Evolutionary conservation across 1,140 invertebrate species (phyloP).

Genomic region (Vanessa atalanta): DNA sequence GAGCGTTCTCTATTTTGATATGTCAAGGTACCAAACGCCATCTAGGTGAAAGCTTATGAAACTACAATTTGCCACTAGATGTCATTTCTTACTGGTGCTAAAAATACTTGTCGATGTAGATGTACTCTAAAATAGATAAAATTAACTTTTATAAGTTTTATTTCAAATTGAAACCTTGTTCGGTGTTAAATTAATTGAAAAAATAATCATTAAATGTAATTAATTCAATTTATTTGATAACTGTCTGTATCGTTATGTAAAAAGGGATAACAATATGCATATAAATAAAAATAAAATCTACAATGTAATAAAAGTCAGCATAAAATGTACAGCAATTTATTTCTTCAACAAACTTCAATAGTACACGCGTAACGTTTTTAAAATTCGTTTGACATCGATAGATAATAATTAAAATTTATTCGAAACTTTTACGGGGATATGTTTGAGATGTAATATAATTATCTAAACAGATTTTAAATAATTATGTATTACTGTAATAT

Average conservation of each 20-base stretch:
- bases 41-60: slow-evolving; percentile 42
- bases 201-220: too few species aligned
- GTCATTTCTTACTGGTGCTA: background rate
- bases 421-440: slow-evolving; percentile 17
- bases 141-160: too few species aligned
- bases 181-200: too few species aligned
- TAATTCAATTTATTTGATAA: too few species aligned
- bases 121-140: background rate
- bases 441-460: background rate
- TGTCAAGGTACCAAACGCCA: slow-evolving; percentile 49
- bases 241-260: too few species aligned
- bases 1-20: slow-evolving; percentile 49
- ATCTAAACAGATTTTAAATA: too few species aligned
- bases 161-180: too few species aligned
- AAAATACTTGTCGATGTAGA: too few species aligned
- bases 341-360: slow-evolving; percentile 24
- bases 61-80: slow-evolving; percentile 8
- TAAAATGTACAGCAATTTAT: slow-evolving; percentile 27
- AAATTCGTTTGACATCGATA: slow-evolving; percentile 4
- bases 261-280: too few species aligned
- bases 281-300: too few species aligned
- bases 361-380: slow-evolving; percentile 7
- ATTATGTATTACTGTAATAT: too few species aligned
- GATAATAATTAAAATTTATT: slow-evolving; percentile 8
- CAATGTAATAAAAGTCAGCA: too few species aligned